These are phyloP conservation scores for Pissodes strobi DNA, from an alignment of 1,140 invertebrate genomes.

Conservation along the genomic window DNA sequence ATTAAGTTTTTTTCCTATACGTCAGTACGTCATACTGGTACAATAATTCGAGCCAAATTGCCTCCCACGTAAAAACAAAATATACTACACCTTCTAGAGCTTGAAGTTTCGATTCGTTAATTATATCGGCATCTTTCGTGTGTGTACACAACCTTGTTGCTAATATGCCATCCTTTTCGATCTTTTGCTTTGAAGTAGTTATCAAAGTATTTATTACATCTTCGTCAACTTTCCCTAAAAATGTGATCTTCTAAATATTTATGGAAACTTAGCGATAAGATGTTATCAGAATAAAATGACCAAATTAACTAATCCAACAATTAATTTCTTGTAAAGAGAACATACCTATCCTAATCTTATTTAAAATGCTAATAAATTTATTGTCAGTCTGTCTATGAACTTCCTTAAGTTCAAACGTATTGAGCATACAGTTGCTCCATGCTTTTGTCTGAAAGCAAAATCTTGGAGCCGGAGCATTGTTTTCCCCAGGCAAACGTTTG, in stretches of 20 bases:
- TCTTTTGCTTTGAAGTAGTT: conserved; percentile 73
- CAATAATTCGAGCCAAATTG: background rate
- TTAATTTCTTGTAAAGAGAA: background rate
- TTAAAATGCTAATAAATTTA: conserved; percentile 86
- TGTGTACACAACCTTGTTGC: conserved; percentile 92
- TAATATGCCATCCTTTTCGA: conserved; percentile 84
- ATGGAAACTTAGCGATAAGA: background rate
- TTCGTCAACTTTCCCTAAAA: conserved; percentile 64
- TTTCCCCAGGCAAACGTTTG: conserved; percentile 53
- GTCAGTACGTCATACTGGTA: no score
- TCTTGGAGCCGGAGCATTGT: conserved; percentile 51
- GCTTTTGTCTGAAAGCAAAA: conserved; percentile 89
- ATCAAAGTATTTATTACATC: conserved; percentile 66
- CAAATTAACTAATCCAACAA: background rate
- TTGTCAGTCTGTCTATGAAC: conserved; percentile 88
- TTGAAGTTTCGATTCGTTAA: conserved; percentile 80
- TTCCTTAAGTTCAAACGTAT: conserved; percentile 78
- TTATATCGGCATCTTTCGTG: conserved; percentile 86
- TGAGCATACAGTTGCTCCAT: conserved; percentile 81
- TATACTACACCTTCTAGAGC: conserved; percentile 61
- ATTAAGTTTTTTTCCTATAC: no score
- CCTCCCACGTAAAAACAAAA: background rate
- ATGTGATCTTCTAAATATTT: conserved; percentile 6
- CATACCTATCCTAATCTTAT: conserved; percentile 64
- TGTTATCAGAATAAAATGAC: background rate